Evolutionary conservation across 1,140 invertebrate species (phyloP), one percentile per base, ranked within the genome.

Genomic region (Bombus cullumanus): DNA sequence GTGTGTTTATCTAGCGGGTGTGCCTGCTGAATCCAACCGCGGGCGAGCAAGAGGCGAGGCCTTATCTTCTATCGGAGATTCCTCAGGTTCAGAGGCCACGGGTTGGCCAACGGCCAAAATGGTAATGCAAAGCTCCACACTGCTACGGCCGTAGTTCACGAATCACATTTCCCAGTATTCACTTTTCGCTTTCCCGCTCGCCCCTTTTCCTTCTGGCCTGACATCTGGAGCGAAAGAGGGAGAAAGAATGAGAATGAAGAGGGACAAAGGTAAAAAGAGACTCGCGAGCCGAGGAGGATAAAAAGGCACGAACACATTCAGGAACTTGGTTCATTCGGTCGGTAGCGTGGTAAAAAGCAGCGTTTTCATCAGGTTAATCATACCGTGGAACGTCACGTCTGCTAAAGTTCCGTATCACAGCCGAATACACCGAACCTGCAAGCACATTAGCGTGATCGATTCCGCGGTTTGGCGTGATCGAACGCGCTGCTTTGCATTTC

Each of bases 141-240:
- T 71, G 81, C 81, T 86, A 71, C 79, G 39, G 74, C 62, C 84
- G 69, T 78, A 79, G 83, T 87, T 90, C 83, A 80, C 91, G 91
- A 92, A 91, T 92, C 89, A 92, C 90, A 89, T 91, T 92, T 91
- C 79, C 86, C 81, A 83, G 88, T 91, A 92, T 92, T 92, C 92
- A 92, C 92, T 92, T 92, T 92, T 92, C 87, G 81, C 88, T 92
- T 89, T 88, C 86, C 74, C 57, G 62, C 82, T 82, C 68, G 59
- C 72, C 85, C 86, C 85, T 87, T 88, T 86, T 62, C 73, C 86
- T 87, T 78, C 83, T 75, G 73, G 71, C 34, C 69, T 72, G 59
- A 39, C 79, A 87, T 88, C 64, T 69, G 76, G 69, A 82, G n/a
- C 64, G 69, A 76, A 22, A 28, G 72, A 77, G 41, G 31, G 66